These are phyloP conservation scores for Amiota mariae DNA, from an alignment of 2,888 invertebrate genomes.

Conservation along the genomic window DNA sequence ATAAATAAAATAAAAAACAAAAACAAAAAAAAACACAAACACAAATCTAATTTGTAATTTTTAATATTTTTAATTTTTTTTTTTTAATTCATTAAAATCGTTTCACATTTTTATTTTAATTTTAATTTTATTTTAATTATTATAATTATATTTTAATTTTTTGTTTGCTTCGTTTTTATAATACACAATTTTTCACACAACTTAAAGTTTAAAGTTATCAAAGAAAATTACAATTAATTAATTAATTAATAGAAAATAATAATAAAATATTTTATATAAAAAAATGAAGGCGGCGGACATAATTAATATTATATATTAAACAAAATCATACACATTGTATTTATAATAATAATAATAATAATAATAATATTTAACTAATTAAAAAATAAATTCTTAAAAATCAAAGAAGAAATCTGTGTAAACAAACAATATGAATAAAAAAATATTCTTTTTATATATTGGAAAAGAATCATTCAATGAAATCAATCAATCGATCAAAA, in stretches of 20 bases:
- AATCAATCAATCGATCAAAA: too few species aligned
- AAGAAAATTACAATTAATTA: conserved; percentile 58
- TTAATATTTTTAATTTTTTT: conserved; percentile 56
- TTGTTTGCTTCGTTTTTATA: conserved; percentile 47
- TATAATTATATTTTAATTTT: too few species aligned
- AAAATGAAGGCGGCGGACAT: conserved; percentile 29
- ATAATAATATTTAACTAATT: conserved; percentile 25
- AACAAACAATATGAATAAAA: too few species aligned
- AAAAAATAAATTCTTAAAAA: conserved; percentile 14
- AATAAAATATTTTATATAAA: background rate
- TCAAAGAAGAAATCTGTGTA: background rate
- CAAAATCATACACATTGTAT: background rate
- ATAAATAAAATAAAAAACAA: too few species aligned
- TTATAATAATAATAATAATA: background rate
- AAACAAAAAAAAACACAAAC: too few species aligned
- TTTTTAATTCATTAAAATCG: conserved; percentile 59
- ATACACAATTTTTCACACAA: conserved; percentile 64
- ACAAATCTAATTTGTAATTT: conserved; percentile 36
- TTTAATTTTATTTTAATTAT: too few species aligned
- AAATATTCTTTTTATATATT: too few species aligned
- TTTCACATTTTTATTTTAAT: conserved; percentile 54
- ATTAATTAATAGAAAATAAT: conserved; percentile 30
- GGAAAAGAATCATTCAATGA: too few species aligned
- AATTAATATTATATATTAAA: conserved; percentile 25
- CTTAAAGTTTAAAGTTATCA: conserved; percentile 35